Evolutionary conservation across 2,113 vertebrate species (phyloP).

Genomic region (Phrynocephalus versicolor): DNA sequence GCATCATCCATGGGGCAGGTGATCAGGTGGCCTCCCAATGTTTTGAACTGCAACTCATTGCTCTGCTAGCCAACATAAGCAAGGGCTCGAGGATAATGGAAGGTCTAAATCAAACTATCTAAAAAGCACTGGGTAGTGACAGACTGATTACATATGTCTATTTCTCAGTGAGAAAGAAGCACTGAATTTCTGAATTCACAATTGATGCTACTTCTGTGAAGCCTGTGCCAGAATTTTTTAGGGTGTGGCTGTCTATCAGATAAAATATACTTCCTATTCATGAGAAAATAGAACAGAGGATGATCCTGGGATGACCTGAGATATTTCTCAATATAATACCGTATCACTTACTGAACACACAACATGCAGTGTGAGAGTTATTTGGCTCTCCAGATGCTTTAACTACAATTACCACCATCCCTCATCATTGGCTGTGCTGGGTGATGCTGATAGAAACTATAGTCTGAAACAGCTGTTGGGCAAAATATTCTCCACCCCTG

Average conservation of each 20-base stretch:
- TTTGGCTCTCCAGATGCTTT: not conserved
- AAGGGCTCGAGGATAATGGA: not conserved
- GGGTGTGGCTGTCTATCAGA: not conserved
- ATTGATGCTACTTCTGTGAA: not conserved
- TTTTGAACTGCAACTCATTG: not conserved
- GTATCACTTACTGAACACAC: not conserved
- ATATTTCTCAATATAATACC: not conserved
- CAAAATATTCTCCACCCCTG: too few species aligned
- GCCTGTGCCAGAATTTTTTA: not conserved
- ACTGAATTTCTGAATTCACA: not conserved
- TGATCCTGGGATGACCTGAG: not conserved
- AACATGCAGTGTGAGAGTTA: not conserved
- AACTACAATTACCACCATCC: not conserved
- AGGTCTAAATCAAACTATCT: not conserved
- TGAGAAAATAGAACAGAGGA: not conserved
- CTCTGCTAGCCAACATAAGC: not conserved
- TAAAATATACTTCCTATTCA: not conserved
- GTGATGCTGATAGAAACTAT: not conserved
- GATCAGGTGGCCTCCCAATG: not conserved
- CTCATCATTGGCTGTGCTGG: not conserved
- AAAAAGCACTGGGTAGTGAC: not conserved
- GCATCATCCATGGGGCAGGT: not conserved
- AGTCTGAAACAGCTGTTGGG: not conserved
- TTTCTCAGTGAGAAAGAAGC: not conserved
- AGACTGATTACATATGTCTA: not conserved